Percentiles rank a stretch among this genome's conserved stretches.
These are phyloP conservation scores for Glareola pratincola DNA, from an alignment of 2,113 vertebrate species.

Conservation along the genomic window DNA sequence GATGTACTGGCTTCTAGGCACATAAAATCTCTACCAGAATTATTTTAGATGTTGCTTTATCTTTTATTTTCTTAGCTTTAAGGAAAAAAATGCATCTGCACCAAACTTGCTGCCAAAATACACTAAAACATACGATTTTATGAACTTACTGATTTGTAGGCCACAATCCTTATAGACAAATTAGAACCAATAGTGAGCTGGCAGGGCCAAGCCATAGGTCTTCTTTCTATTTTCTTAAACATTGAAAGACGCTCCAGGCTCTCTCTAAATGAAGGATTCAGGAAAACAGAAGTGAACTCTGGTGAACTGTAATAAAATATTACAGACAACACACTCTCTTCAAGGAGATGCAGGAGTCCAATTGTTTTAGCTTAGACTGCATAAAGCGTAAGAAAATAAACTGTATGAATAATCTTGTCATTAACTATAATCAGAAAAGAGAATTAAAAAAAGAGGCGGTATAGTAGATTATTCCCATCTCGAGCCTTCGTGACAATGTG, in stretches of 20 bases:
- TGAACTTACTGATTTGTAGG: conserved; percentile 90
- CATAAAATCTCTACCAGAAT: neutral
- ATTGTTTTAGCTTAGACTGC: neutral
- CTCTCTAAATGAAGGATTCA: conserved; percentile 74
- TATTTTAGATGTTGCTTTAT: neutral
- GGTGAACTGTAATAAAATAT: neutral
- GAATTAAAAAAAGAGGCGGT: neutral
- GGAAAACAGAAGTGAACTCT: neutral
- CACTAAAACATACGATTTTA: neutral
- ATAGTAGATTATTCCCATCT: neutral
- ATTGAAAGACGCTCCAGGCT: conserved; percentile 84
- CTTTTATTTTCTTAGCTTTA: neutral
- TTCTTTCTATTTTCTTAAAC: conserved; percentile 87
- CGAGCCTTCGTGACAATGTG: neutral
- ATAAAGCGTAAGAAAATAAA: neutral
- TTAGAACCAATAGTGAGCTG: conserved; percentile 89
- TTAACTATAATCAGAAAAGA: neutral
- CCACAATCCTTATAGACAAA: conserved; percentile 88
- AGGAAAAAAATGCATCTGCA: neutral
- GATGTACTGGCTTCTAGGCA: neutral
- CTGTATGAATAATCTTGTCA: neutral
- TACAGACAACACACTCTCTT: neutral
- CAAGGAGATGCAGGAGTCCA: neutral
- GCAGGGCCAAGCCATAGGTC: conserved; percentile 84
- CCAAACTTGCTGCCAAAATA: neutral